Evolutionary conservation across 2,797 vertebrate genomes (phyloP).

Genomic region (Tenualosa ilisha): DNA sequence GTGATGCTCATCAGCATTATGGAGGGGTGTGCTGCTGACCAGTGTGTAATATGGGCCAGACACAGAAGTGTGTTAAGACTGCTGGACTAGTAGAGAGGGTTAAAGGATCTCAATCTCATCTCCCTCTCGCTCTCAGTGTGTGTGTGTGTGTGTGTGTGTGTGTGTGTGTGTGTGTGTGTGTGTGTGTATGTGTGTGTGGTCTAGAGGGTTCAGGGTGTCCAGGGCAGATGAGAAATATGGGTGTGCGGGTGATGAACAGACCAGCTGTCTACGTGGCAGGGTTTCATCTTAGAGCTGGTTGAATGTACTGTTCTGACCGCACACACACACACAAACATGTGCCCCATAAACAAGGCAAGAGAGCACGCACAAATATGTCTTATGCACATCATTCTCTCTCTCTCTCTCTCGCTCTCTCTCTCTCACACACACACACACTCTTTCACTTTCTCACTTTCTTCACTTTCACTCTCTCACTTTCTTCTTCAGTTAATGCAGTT

Average conservation of each 20-base stretch:
- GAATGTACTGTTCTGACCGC: background rate
- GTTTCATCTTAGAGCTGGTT: conserved; percentile 3
- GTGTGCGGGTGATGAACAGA: background rate
- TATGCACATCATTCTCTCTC: background rate
- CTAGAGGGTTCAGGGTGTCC: background rate
- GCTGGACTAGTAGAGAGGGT: background rate
- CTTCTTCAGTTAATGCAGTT: background rate
- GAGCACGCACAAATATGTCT: background rate
- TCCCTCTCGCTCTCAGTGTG: background rate
- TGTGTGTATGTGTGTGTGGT: background rate
- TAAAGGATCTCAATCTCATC: background rate
- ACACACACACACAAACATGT: conserved; percentile 36
- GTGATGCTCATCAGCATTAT: background rate
- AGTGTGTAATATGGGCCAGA: conserved; percentile 32
- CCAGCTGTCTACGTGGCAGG: background rate
- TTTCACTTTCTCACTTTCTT: background rate
- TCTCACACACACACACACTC: background rate
- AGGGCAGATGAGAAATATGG: background rate
- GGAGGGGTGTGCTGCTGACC: conserved; percentile 15
- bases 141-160: conserved; percentile 18
- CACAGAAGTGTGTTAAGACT: conserved; percentile 36
- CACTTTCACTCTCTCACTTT: background rate
- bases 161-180: background rate
- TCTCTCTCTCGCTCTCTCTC: background rate
- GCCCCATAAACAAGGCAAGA: background rate